Conservation (phyloP, 2,888 invertebrate genomes). For the Rhopalosiphum nymphaeae region DNA sequence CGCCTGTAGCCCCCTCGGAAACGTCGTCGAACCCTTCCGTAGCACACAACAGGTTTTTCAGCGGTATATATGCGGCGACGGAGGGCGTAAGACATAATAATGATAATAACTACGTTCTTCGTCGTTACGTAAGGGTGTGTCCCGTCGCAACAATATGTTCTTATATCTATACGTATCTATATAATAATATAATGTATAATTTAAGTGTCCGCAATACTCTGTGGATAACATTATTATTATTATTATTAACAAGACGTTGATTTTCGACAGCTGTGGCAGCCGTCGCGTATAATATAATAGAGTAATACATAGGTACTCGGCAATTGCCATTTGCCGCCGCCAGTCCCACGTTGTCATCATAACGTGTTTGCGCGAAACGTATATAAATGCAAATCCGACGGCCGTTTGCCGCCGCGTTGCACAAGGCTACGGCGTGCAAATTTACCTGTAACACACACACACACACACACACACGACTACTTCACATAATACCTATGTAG, state of each 20-base stretch:
- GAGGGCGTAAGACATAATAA: neutral
- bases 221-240: neutral
- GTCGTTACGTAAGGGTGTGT: conserved; percentile 8
- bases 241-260: neutral
- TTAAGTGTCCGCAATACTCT: neutral
- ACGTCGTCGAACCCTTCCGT: neutral
- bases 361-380: conserved; percentile 21
- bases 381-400: conserved; percentile 51
- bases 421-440: conserved; percentile 47
- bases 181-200: neutral
- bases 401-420: conserved; percentile 44
- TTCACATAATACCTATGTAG: neutral
- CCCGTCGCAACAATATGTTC: neutral
- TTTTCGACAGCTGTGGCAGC: neutral
- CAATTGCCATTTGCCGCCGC: neutral
- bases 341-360: conserved; percentile 21
- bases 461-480: neutral
- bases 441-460: neutral
- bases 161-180: neutral
- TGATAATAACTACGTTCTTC: neutral
- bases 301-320: neutral
- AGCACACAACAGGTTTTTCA: neutral
- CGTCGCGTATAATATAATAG: neutral
- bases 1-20: neutral
- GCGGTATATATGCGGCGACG: neutral